Evolutionary conservation across 2,797 vertebrate species (phyloP), one percentile per base, ranked within the genome.

Genomic region (Prionace glauca): DNA sequence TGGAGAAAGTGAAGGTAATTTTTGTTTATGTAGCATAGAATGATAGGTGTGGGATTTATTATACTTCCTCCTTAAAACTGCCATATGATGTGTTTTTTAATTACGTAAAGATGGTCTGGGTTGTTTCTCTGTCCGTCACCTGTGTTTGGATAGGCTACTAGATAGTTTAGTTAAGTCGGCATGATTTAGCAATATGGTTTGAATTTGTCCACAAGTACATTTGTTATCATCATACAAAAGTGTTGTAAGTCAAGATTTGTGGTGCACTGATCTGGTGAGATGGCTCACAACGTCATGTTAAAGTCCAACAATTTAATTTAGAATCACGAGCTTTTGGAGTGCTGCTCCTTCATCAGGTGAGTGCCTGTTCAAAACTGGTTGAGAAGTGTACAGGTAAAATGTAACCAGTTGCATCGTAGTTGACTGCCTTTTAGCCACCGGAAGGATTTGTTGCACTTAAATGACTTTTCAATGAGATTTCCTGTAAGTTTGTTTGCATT

Each of bases 1-100:
- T 56, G 93, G 71, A 32, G 67, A 95, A 77, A 69, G 93, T 95
- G 11, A 95, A 18, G 45, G 50, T 95, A 41, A 20, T 72, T 94
- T 94, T 72, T 11, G 4, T 29, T 50, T 60, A 69, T 41, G 60
- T 50, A 29, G 29, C 65, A 92, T 69, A n/a, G 9, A 69, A 92
- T 67, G n/a, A 41, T 18, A 24, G n/a, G 36, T 91, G 14, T 92
- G 65, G 87, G 36, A 69, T 41, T 36, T 92, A 36, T 24, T 92
- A 10, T 20, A 2, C 14, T 69, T 24, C n/a, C 18, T 12, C 9
- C 9, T 92, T 0, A 69, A 92, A 69, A 92, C 29, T 41, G 11
- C 3, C 20, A 22, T 36, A 11, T 14, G 2, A 2, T 50, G 45
- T 50, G 3, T 50, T 50, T 50, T 50, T 50, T 50, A 36, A 92